These are phyloP conservation scores for Pygoscelis adeliae DNA, from an alignment of 2,113 vertebrate species.

Conservation along the genomic window DNA sequence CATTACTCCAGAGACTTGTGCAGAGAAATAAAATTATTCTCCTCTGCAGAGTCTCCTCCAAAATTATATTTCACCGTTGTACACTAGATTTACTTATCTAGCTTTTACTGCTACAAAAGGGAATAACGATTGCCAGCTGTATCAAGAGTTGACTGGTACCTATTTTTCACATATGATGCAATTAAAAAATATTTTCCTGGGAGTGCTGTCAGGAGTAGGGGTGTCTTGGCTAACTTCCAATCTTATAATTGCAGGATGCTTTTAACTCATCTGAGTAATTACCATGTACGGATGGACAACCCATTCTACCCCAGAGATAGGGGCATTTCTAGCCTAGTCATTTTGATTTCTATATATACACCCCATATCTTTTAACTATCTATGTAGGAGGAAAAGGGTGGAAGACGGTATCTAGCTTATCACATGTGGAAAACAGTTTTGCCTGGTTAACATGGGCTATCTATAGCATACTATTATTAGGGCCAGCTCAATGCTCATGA, in stretches of 20 bases:
- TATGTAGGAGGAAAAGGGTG: neutral
- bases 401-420: neutral
- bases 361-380: neutral
- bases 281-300: neutral
- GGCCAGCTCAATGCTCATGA: neutral
- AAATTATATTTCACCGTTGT: neutral
- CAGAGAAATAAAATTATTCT: neutral
- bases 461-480: neutral
- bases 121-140: neutral
- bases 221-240: neutral
- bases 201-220: slow-evolving; percentile 4
- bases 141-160: neutral
- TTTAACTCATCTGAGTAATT: slow-evolving; percentile 36
- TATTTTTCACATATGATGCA: neutral
- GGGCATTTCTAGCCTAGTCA: neutral
- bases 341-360: slow-evolving; percentile 44
- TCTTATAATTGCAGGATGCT: slow-evolving; percentile 59
- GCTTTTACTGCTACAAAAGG: neutral
- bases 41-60: neutral
- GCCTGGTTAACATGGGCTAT: neutral
- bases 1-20: neutral
- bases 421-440: neutral
- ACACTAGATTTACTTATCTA: neutral
- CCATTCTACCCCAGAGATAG: neutral
- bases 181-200: neutral